Base-by-base conservation (phyloP, 2,113 vertebrate species). In the Ondatra zibethicus region DNA sequence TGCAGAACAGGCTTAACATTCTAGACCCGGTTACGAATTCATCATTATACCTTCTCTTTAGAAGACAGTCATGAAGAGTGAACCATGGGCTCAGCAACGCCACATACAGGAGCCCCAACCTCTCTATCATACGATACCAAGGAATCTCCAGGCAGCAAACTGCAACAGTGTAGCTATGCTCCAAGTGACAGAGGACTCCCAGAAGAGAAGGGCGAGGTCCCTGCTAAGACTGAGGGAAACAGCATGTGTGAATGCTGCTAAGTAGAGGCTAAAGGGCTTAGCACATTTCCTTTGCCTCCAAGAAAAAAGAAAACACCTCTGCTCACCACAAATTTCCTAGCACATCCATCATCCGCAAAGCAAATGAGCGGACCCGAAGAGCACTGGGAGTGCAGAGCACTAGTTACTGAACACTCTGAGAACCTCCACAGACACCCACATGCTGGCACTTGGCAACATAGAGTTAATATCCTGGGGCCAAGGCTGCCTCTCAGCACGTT, bases 401-500 rank as follows among this genome's bases (percentile, higher is more conserved):
- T 2, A 88, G 58, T 58, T 58, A 58, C 58, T 4, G 27, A 42
- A 82, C 93, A 88, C 42, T 63, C 84, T 65, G 11, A 42, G 70
- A 77, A 21, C 45, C 80, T 78, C 63, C 66, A 70, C 84, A 81
- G 68, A 85, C 58, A 93, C 65, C 81, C 27, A 58, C 93, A 92
- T 6, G 58, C 85, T 80, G 55, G 47, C 66, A 47, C 21, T 21
- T 72, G 95, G 73, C 92, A 93, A 89, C 11, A 88, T 61, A 93
- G 89, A 86, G 96, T 95, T 97, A 97, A 97, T 27, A 50, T 86
- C 92, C 87, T 5, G 21, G 47, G 78, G 95, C 65, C 85, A 81
- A 91, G 80, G 75, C 82, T 93, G 81, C 88, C 85, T 94, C 88
- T 91, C 84, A 75, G 92, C 76, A 78, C 88, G 72, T 91, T 90